Conservation (phyloP, 2,797 vertebrate species). For the Microhierax caerulescens region DNA sequence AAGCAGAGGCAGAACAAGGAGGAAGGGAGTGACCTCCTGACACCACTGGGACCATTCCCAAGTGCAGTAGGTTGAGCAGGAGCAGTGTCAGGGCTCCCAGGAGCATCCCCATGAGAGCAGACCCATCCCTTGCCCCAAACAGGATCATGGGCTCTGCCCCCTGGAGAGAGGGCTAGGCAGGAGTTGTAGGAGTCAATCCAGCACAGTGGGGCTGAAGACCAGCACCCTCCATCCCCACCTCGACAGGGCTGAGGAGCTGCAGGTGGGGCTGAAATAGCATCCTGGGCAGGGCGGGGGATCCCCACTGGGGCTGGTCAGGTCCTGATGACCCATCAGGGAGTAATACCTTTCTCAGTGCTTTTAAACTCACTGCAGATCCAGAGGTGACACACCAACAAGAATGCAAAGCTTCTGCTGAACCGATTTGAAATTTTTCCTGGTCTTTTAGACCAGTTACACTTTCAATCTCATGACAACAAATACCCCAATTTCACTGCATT, state of each 20-base stretch:
- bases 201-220: neutral
- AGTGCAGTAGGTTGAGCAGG: neutral
- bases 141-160: neutral
- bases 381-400: neutral
- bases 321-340: neutral
- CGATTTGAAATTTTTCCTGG: neutral
- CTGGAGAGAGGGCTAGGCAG: neutral
- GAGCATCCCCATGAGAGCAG: neutral
- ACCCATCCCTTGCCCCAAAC: neutral
- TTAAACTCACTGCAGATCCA: neutral
- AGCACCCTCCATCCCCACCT: neutral
- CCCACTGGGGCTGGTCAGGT: neutral
- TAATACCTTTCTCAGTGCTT: neutral
- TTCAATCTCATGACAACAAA: neutral
- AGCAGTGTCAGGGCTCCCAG: neutral
- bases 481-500: neutral
- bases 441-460: neutral
- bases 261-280: neutral
- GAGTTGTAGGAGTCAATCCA: neutral
- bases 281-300: neutral
- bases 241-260: rapidly evolving
- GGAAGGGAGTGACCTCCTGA: neutral
- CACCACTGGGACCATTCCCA: neutral
- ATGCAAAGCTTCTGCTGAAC: neutral
- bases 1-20: neutral